Conservation (phyloP, 2,888 invertebrate genomes). For the Dermolepida albohirtum region DNA sequence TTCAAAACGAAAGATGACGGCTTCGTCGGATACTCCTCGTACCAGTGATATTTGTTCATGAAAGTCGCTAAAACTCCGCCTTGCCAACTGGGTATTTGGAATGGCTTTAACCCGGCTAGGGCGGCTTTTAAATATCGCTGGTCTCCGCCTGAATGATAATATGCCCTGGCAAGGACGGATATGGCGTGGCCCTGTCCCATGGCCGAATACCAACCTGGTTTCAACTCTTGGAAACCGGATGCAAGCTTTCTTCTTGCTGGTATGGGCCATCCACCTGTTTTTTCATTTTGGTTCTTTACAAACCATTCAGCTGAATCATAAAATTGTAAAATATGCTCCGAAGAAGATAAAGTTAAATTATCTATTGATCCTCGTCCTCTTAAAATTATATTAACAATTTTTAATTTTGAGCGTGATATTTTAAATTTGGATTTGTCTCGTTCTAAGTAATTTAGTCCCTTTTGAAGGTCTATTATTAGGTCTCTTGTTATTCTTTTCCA, state of each 20-base stretch:
- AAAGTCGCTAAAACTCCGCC: conserved; percentile 90
- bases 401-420: conserved; percentile 78
- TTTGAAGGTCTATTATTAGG: conserved; percentile 89
- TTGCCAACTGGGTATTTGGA: conserved; percentile 77
- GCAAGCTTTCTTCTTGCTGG: conserved; percentile 82
- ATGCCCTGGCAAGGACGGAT: conserved; percentile 93
- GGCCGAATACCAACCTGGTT: conserved; percentile 81
- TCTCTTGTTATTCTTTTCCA: conserved; percentile 90
- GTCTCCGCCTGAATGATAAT: conserved; percentile 82
- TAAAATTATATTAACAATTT: conserved; percentile 72
- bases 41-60: conserved; percentile 91
- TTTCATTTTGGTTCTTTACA: conserved; percentile 83
- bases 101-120: conserved; percentile 81
- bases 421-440: conserved; percentile 77
- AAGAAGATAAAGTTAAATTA: conserved; percentile 78
- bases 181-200: conserved; percentile 99
- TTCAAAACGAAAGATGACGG: conserved; percentile 96
- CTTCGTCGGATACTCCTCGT: conserved; percentile 97
- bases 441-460: conserved; percentile 80
- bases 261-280: conserved; percentile 93
- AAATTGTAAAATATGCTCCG: conserved; percentile 92
- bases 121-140: conserved; percentile 85
- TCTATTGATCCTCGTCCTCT: conserved; percentile 53
- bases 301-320: conserved; percentile 95
- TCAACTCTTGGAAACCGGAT: conserved; percentile 72